These are phyloP conservation scores for Vicugna pacos DNA, from an alignment of 2,113 vertebrate genomes.

Conservation along the genomic window DNA sequence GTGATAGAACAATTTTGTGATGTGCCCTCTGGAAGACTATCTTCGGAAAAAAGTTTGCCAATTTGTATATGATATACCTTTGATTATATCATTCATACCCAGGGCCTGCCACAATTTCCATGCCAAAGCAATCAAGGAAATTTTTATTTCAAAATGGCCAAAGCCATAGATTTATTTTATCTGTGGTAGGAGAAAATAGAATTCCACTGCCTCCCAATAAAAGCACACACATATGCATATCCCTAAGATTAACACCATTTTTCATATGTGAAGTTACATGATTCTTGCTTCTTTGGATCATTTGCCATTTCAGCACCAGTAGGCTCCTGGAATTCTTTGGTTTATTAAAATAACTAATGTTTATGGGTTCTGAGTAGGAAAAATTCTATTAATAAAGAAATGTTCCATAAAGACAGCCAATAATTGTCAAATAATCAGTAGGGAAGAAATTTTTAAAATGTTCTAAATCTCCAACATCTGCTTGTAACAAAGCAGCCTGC, in stretches of 20 bases:
- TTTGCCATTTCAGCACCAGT: conserved; percentile 49
- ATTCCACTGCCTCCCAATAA: conserved; percentile 37
- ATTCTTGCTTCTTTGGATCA: conserved; percentile 48
- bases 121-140: conserved; percentile 29
- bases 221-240: conserved; percentile 24
- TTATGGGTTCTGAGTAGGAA: conserved; percentile 61
- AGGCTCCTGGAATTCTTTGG: conserved; percentile 63
- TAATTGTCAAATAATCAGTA: conserved; percentile 62
- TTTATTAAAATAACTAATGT: conserved; percentile 70
- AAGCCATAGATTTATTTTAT: conserved; percentile 47
- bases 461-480: conserved; percentile 53
- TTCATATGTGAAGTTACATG: conserved; percentile 32
- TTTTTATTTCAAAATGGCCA: conserved; percentile 47
- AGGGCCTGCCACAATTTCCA: conserved; percentile 24
- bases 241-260: conserved; percentile 42
- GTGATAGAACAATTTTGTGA: conserved; percentile 36
- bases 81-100: background rate
- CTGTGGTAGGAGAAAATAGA: conserved; percentile 40
- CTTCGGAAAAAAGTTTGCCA: conserved; percentile 37
- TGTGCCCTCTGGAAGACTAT: conserved; percentile 36
- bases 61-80: conserved; percentile 10
- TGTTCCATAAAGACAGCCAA: conserved; percentile 36
- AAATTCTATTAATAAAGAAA: conserved; percentile 74
- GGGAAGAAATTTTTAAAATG: conserved; percentile 23
- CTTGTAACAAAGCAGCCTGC: conserved; percentile 9